phyloP scores from a whole-genome alignment of 2,797 vertebrate genomes.

The Onychomys leucogaster region DNA sequence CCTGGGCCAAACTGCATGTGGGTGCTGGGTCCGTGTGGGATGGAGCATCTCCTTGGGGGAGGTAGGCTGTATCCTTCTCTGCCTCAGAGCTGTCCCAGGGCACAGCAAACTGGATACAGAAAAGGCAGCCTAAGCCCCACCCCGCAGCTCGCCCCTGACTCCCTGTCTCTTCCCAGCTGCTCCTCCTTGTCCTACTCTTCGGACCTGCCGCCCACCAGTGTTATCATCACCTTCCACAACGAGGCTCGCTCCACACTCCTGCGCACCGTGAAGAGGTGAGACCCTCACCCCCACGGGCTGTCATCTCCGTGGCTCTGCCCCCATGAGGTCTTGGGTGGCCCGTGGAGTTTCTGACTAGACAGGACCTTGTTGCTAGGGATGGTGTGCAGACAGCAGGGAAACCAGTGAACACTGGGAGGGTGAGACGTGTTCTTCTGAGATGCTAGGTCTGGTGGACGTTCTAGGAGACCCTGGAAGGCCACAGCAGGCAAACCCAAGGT shows the following conservation, averaged over 20 bases:
- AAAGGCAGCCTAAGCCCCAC: background rate
- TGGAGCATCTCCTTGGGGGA: rapidly evolving
- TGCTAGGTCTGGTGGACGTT: background rate
- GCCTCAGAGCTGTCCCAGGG: background rate
- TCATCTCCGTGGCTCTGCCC: background rate
- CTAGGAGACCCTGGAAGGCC: background rate
- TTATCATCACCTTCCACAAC: conserved; percentile 99
- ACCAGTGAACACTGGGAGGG: background rate
- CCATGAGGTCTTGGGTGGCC: rapidly evolving
- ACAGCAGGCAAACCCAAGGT: background rate
- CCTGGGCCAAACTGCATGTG: background rate
- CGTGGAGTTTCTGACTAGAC: background rate
- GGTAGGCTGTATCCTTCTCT: background rate
- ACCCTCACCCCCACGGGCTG: background rate
- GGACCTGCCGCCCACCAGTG: conserved; percentile 94
- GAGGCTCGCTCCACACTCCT: conserved; percentile 98
- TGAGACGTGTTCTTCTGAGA: background rate
- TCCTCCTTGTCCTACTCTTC: conserved; percentile 92
- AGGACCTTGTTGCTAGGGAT: background rate
- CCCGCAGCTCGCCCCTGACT: background rate
- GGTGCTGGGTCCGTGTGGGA: background rate
- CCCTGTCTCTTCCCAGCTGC: conserved; percentile 89
- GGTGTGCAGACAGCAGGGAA: background rate
- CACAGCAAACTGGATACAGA: background rate
- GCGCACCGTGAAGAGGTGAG: conserved; percentile 96